Conservation (phyloP, 2,797 vertebrate genomes). For the Loriculus beryllinus region DNA sequence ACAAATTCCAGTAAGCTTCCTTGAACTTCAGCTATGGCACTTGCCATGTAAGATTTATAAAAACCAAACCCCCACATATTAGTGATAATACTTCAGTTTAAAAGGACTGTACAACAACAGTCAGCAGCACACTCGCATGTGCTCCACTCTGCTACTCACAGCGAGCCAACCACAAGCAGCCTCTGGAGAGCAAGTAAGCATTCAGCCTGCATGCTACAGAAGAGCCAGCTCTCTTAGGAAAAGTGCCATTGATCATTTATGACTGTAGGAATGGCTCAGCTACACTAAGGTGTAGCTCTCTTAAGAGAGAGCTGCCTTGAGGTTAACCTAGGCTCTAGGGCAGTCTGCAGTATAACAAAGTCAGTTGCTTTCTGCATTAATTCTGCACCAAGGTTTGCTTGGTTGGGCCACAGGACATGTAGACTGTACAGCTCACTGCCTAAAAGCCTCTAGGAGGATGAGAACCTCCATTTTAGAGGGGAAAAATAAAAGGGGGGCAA, state of each 20-base stretch:
- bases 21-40: background rate
- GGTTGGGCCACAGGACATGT: background rate
- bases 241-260: background rate
- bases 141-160: background rate
- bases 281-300: background rate
- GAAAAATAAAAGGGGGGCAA: background rate
- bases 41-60: background rate
- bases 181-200: background rate
- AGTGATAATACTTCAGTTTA: background rate
- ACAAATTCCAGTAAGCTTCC: background rate
- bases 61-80: fast-evolving
- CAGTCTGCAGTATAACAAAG: background rate
- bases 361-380: background rate
- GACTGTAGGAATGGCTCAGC: background rate
- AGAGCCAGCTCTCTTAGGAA: background rate
- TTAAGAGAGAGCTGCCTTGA: background rate
- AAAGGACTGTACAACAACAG: background rate
- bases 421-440: background rate
- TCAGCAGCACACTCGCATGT: background rate
- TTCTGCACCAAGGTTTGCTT: background rate
- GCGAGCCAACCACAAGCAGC: background rate
- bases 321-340: background rate
- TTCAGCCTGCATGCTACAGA: background rate
- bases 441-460: background rate
- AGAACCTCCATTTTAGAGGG: background rate